Percentiles rank a stretch among this genome's conserved stretches.
Conservation (phyloP, 2,113 vertebrate species). For the Scytalopus superciliaris region DNA sequence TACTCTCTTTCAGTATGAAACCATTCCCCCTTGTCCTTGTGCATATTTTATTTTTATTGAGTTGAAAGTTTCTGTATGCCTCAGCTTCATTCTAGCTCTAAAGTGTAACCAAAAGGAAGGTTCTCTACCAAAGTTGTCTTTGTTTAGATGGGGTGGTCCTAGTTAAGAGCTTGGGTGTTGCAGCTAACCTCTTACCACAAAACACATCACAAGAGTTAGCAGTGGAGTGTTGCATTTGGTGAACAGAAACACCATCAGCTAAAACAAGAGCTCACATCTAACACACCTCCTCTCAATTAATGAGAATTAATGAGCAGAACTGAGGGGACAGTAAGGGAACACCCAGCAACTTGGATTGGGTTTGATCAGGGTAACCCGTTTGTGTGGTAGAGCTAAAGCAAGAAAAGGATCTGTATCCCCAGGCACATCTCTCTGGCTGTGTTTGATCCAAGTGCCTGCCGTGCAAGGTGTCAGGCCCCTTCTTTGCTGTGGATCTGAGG, state of each 20-base stretch:
- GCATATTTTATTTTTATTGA: not conserved
- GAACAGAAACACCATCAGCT: not conserved
- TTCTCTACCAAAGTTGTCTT: not conserved
- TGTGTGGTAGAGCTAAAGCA: not conserved
- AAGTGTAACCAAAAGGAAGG: not conserved
- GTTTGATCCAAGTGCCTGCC: not conserved
- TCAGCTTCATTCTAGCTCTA: not conserved
- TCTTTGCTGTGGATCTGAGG: not conserved
- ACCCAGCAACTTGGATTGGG: not conserved
- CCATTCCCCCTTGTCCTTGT: no score
- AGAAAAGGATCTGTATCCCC: not conserved
- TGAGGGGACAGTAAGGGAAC: not conserved
- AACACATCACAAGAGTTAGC: not conserved
- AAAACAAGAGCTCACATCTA: not conserved
- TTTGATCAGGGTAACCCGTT: accelerated
- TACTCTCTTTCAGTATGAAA: not conserved
- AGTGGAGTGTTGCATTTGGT: not conserved
- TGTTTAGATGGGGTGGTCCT: not conserved
- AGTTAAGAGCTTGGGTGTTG: not conserved
- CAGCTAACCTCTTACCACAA: not conserved
- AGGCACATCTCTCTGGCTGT: not conserved
- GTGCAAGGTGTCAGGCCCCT: not conserved
- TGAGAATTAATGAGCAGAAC: not conserved
- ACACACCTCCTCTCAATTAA: not conserved
- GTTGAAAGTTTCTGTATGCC: not conserved